Evolutionary conservation across 2,888 invertebrate genomes (phyloP).

Genomic region (Tenthredo mesomela): DNA sequence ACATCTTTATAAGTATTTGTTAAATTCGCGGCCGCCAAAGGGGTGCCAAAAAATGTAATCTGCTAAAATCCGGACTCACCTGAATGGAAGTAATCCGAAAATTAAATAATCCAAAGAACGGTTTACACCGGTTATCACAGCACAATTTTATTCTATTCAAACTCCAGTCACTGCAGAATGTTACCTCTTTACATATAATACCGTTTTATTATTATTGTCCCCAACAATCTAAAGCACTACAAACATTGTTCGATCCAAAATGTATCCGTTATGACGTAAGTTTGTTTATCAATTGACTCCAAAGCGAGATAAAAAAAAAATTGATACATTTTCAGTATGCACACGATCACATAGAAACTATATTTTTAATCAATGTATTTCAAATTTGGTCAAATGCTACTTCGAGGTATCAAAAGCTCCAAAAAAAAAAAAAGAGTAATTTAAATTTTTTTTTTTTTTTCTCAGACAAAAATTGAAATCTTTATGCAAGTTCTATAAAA

Average conservation of each 20-base stretch:
- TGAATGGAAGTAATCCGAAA: conserved; percentile 43
- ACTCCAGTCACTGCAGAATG: conserved; percentile 33
- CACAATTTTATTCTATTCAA: conserved; percentile 52
- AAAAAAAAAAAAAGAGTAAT: background rate
- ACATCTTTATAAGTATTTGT: background rate
- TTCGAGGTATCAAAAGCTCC: background rate
- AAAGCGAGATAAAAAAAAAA: conserved; percentile 40
- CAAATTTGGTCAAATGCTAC: background rate
- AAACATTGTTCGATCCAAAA: conserved; percentile 48
- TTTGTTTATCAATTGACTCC: background rate
- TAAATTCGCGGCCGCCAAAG: background rate
- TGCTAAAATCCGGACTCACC: conserved; percentile 26
- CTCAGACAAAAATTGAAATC: background rate
- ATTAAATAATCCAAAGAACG: conserved; percentile 47
- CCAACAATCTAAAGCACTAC: conserved; percentile 26
- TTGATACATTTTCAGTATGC: conserved; percentile 38
- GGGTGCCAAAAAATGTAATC: background rate
- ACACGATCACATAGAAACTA: conserved; percentile 18
- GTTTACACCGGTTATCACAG: conserved; percentile 55
- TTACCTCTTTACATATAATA: conserved; percentile 10
- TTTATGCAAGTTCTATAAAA: background rate
- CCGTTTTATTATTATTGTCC: background rate
- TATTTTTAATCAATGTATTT: background rate
- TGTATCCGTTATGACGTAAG: conserved; percentile 28
- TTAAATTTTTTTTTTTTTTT: background rate